Evolutionary conservation across 1,140 invertebrate species (phyloP), one percentile per base, ranked within the genome.

Genomic region (Drosophila bocqueti): DNA sequence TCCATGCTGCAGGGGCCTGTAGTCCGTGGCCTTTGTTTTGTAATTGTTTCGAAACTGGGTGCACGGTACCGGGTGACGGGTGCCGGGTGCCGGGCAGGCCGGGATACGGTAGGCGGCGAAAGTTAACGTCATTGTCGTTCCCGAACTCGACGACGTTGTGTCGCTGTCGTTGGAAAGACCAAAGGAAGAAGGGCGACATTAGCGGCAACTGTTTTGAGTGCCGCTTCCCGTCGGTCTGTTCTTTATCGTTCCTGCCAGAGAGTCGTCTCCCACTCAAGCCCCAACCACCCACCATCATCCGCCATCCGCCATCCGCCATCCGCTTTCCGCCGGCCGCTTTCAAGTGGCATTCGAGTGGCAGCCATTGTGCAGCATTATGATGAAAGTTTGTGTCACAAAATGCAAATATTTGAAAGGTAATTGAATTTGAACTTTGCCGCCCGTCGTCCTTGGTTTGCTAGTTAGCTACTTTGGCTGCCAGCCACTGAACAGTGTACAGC

Each of bases 331-430:
- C 71, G 67, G 67, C 45, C 54, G 69, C 69, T 90, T 85, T 89
- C 85, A 82, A 89, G 85, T 90, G 85, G 85, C 75, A 90, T 90
- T 89, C 85, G 81, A 89, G 85, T 85, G 85, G 85, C 85, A 82
- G 81, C 86, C 82, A 90, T 90, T 90, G 85, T 90, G 86, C 85
- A 90, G 74, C 81, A 90, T 90, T 90, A 90, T 90, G 86, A 90
- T 81, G 78, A 80, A 90, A 90, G 85, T 90, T 90, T 90, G 85
- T 90, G 85, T 90, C 86, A 79, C 85, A 90, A 90, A 90, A 90
- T 90, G 85, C 86, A 90, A 90, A 90, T 90, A 90, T 90, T 90
- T 90, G 85, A 90, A 90, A 90, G 85, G 85, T 90, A 90, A 90
- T 90, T 90, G 85, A 90, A 90, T 90, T 90, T 90, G 86, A 90